Evolutionary conservation across 2,113 vertebrate species (phyloP), one percentile per base, ranked within the genome.

Genomic region (Rhinichthys klamathensis): DNA sequence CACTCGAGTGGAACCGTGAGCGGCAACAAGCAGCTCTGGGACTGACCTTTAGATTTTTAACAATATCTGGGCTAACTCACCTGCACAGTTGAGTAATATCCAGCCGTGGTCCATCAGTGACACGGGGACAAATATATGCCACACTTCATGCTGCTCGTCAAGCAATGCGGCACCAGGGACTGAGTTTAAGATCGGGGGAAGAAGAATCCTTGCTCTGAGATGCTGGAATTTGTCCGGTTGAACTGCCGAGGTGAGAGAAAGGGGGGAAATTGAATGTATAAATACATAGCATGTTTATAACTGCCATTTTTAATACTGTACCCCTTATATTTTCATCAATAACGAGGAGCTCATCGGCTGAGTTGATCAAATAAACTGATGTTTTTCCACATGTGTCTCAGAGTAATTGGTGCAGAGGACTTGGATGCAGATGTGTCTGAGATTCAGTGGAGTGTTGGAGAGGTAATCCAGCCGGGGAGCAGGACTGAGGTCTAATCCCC

Each of bases 381-480:
- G 23, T 65, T 63, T 80, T 63, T 63, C 25, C 25, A 67, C 15
- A 30, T 32, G 60, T 49, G 63, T 46, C 7, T 49, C 32, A 77
- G 27, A 32, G 58, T 76, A 63, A 84, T 46, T 76, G 41, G 61
- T 27, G 44, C 35, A 25, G 60, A 67, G 21, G 49, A 32, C 21
- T 41, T 41, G 41, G 61, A 78, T n/a, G 65, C 46, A 79, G 61
- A 67, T 16, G 30, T 32, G 10, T 56, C 41, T 21, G 41, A 60
- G 49, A 60, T 16, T 32, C 80, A 82, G 61, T 30, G 41, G 25
- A 21, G 44, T 46, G 61, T 51, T 82, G 18, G 61, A 30, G 80
- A 90, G 91, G 89, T 94, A 94, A 95, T 94, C 93, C 93, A 93
- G 92, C 92, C 88, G 89, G 90, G 92, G 93, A 93, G 92, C 91